Base-by-base conservation (phyloP, 2,888 invertebrate genomes). In the Apotomis betuletana region DNA sequence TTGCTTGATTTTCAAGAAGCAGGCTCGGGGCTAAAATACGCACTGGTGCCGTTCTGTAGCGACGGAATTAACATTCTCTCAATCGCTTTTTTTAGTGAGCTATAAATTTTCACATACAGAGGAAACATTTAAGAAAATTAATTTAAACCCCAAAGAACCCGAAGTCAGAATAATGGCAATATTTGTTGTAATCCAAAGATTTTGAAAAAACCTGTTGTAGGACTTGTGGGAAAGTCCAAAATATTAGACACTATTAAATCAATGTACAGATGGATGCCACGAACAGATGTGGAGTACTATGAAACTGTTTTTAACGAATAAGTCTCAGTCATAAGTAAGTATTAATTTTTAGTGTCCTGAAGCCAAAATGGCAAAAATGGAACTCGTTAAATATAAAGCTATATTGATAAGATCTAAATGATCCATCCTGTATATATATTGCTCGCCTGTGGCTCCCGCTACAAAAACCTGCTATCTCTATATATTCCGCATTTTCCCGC, bases 401-500 rank as follows among this genome's bases (percentile, higher is more conserved):
- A 59, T 44, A 59, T 44, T 59, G 44, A 41, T 59, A 59, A 44
- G 44, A 59, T 41, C 59, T 44, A 59, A 59, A 41, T 41, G 44
- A 59, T 13, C 41, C 59, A 59, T 4, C 59, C 59, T 59, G 59
- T 59, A 44, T 59, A n/a, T n/a, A n/a, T n/a, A 41, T 13, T 8
- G 59, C 59, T 59, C 44, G 59, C 41, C 59, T 59, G 59, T 59
- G 59, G 59, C 59, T 59, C 44, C 44, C 13, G 44, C 58, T 58
- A 38, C 58, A 58, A 58, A 44, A 13, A 59, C 59, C 52, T 52
- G 52, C 52, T 52, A n/a, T 13, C 52, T 52, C 13, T 52, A 52
- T 52, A 52, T 52, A 52, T 52, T 52, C n/a, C 52, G 6, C 52
- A 52, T 52, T 52, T 52, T n/a, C 4, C 52, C 52, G 13, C 52